Base-by-base conservation (phyloP, 2,113 vertebrate genomes). In the Tringa solitaria region DNA sequence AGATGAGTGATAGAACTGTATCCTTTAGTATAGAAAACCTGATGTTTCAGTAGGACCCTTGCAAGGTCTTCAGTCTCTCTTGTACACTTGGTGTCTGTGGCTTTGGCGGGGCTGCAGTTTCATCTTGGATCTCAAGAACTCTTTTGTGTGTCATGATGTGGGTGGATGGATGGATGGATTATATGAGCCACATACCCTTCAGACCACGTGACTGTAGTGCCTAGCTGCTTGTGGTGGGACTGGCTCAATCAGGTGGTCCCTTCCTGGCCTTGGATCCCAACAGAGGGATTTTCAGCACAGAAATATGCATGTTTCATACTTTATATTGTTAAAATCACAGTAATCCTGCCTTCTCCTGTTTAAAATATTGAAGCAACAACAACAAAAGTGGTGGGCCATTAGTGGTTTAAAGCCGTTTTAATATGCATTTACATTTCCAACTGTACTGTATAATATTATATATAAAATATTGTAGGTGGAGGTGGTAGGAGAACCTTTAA, bases 71-170 rank as follows among this genome's bases (percentile, higher is more conserved):
- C 39, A 59, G 43, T 57, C 33, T 65, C 26, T 75, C 17, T 46
- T 0, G 0, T 54, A 27, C 0, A 0, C 17, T 57, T 87, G 1
- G 1, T 68, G 10, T 39, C 14, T 68, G n/a, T 93, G 72, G 43
- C 64, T 53, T 89, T 77, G 35, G 84, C 63, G 41, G 32, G 60
- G 56, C 51, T 70, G 30, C n/a, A 50, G 46, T 79, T 92, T 72
- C 65, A 7, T 37, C 8, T 37, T 5, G 18, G 48, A 79, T 65
- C 63, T 83, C 8, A 1, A 54, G 57, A 89, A 76, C 13, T 60
- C 33, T 88, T 88, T 92, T 88, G 39, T 79, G 67, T 79, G 14
- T 68, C 4, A 2, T 67, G 32, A 19, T 64, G 65, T 56, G 48
- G 43, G 51, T 2, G 16, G 41, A 41, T 41, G 41, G 41, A 41